Conservation (phyloP, 2,113 vertebrate genomes). For the Neofelis nebulosa region DNA sequence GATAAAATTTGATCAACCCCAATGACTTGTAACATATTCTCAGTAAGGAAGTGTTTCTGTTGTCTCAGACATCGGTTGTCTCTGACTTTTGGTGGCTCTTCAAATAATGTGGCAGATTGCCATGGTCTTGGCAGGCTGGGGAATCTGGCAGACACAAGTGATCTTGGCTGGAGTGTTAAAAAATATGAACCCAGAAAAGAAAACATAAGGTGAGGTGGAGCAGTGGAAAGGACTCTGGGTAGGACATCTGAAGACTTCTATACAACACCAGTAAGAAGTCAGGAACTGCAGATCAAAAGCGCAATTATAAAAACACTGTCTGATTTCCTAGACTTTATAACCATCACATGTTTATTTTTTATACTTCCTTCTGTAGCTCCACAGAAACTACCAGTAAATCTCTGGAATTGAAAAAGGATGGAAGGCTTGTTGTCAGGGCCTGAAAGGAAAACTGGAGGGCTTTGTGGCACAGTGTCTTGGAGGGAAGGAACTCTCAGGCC, state of each 20-base stretch:
- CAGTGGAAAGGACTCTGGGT: not conserved
- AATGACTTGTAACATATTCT: not conserved
- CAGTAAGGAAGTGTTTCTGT: not conserved
- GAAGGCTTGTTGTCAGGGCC: not conserved
- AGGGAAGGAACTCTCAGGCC: not conserved
- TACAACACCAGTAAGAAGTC: not conserved
- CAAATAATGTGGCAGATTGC: not conserved
- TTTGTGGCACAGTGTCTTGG: not conserved
- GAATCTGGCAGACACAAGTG: not conserved
- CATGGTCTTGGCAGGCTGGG: not conserved
- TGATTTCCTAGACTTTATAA: constrained; percentile 51
- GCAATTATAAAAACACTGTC: constrained; percentile 13
- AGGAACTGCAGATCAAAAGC: not conserved
- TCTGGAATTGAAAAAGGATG: constrained; percentile 5
- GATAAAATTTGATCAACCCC: not conserved
- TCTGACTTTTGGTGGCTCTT: constrained; percentile 45
- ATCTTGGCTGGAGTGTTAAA: not conserved
- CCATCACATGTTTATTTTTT: constrained; percentile 16
- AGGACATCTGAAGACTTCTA: not conserved
- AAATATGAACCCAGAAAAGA: not conserved
- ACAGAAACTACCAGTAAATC: constrained; percentile 23
- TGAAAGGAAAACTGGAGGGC: constrained; percentile 16
- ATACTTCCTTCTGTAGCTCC: not conserved
- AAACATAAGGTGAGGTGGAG: not conserved
- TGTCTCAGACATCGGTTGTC: not conserved